Conservation (phyloP, 2,888 invertebrate species). For the Eilema caniola region DNA sequence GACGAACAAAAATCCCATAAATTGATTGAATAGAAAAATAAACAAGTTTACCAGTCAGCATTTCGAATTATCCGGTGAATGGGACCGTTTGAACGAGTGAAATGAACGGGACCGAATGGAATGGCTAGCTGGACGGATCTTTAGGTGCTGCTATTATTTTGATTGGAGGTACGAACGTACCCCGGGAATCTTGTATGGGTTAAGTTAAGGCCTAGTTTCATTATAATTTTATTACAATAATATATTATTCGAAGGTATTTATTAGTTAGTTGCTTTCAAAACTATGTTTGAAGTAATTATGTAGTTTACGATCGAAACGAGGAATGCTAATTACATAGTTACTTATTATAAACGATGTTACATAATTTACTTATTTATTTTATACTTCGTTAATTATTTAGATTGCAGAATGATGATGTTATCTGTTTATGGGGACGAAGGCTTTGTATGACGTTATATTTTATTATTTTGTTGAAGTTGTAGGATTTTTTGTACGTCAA, state of each 20-base stretch:
- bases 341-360: no score
- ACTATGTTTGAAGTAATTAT: background rate
- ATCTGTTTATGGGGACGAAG: no score
- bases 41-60: slow-evolving; percentile 65
- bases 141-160: slow-evolving; percentile 62
- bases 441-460: no score
- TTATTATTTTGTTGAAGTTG: no score
- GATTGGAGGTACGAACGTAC: slow-evolving; percentile 56
- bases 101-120: slow-evolving; percentile 60
- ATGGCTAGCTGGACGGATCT: slow-evolving; percentile 58
- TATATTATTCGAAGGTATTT: no score
- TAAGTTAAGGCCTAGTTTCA: slow-evolving; percentile 47
- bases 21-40: slow-evolving; percentile 66
- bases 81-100: slow-evolving; percentile 61
- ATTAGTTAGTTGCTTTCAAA: background rate
- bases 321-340: no score
- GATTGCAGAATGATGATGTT: no score
- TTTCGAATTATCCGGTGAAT: slow-evolving; percentile 60
- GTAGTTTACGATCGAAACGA: background rate
- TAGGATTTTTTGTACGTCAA: no score
- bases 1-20: slow-evolving; percentile 52
- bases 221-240: background rate
- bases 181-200: slow-evolving; percentile 53
- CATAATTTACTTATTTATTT: no score
- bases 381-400: no score